Percentiles rank a stretch among this genome's conserved stretches.
phyloP scores from a whole-genome alignment of 1,140 invertebrate species.

The Tetraneura akinire region DNA sequence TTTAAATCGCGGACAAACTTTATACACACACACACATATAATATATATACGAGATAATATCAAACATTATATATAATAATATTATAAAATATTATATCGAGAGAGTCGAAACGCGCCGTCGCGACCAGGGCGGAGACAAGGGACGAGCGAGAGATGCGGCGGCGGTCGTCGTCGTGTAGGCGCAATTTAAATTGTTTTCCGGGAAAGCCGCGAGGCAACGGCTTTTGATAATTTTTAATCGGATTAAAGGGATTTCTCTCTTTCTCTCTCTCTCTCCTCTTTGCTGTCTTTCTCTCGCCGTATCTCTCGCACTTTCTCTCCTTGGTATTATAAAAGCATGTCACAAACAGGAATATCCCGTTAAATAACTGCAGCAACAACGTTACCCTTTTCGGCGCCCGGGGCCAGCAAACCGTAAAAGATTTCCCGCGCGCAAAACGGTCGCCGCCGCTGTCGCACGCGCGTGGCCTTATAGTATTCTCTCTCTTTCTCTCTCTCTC shows the following conservation, averaged over 20 bases:
- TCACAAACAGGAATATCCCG: constrained; percentile 49
- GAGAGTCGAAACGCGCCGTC: neutral
- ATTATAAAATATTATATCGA: neutral
- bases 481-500: neutral
- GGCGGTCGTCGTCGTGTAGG: constrained; percentile 12
- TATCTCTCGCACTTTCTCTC: neutral
- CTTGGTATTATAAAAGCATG: constrained; percentile 39
- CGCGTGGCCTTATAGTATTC: neutral
- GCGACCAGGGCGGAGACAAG: constrained; percentile 2
- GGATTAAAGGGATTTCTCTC: constrained; percentile 37
- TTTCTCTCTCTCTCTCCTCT: neutral
- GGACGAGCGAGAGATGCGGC: neutral
- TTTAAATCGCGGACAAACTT: neutral
- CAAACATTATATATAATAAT: neutral
- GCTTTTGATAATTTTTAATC: constrained; percentile 51
- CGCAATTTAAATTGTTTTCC: constrained; percentile 44
- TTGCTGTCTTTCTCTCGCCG: neutral
- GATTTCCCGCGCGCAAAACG: constrained; percentile 45
- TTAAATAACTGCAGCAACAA: constrained; percentile 50
- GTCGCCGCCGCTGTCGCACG: constrained; percentile 11
- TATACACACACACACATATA: neutral
- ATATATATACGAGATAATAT: neutral
- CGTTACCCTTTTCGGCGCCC: constrained; percentile 47
- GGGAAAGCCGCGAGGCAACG: constrained; percentile 31
- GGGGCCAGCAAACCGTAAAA: constrained; percentile 48